phyloP scores from a whole-genome alignment of 2,797 vertebrate species.

The Poeciliopsis gracilis region DNA sequence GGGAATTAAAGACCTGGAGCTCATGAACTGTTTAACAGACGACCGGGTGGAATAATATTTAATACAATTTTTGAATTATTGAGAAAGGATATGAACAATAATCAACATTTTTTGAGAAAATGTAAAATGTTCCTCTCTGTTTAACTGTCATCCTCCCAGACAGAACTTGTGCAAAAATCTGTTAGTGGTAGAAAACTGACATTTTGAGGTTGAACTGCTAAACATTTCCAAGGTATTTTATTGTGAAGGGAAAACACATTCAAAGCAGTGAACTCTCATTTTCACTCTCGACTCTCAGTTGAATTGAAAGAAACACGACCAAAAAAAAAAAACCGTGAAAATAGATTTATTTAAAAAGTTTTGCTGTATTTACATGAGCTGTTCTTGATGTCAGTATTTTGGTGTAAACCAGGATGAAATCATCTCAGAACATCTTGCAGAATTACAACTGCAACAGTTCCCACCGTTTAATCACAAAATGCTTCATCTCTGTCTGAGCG shows the following conservation, averaged over 20 bases:
- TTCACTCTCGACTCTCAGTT: not conserved
- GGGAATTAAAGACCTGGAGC: not conserved
- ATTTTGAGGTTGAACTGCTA: not conserved
- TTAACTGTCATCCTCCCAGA: not conserved
- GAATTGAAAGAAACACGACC: not conserved
- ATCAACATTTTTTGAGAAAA: not conserved
- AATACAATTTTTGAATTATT: not conserved
- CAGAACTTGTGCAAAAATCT: not conserved
- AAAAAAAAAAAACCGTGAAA: constrained; percentile 30
- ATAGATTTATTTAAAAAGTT: constrained; percentile 67
- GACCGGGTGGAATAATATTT: not conserved
- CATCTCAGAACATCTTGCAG: not conserved
- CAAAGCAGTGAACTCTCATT: not conserved
- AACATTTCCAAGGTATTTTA: not conserved
- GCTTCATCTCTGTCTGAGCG: constrained; percentile 16
- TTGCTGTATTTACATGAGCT: constrained; percentile 47
- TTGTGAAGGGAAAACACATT: not conserved
- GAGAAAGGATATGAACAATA: not conserved
- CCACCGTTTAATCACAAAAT: constrained; percentile 8
- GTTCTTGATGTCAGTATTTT: constrained; percentile 16
- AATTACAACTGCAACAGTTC: not conserved
- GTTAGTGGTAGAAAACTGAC: not conserved
- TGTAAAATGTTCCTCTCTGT: not conserved
- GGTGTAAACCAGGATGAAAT: not conserved
- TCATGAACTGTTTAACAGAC: not conserved